Conservation (phyloP, 2,113 vertebrate species). For the Genyomyrus donnyi region DNA sequence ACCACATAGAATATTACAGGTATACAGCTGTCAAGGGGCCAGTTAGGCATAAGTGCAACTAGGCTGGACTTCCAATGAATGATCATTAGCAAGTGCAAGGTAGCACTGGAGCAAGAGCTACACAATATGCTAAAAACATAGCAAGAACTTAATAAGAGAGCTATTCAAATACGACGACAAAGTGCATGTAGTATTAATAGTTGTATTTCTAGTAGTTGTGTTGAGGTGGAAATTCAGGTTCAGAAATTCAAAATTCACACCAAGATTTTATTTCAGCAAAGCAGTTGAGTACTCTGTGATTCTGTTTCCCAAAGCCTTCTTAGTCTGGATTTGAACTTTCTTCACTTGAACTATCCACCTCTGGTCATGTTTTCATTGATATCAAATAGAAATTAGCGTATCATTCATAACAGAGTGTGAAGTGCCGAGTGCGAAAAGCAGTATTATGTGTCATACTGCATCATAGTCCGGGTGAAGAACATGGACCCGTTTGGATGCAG, state of each 20-base stretch:
- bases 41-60: not conserved
- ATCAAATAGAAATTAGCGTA: no score
- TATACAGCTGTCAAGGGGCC: not conserved
- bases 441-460: not conserved
- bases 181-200: not conserved
- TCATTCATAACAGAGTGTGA: not conserved
- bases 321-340: not conserved
- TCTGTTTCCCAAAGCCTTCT: no score
- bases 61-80: not conserved
- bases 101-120: not conserved
- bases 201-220: not conserved
- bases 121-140: not conserved
- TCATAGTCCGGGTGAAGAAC: not conserved
- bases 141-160: not conserved
- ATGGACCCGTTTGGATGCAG: not conserved
- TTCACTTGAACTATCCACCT: not conserved
- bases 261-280: not conserved
- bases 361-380: not conserved
- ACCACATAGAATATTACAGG: not conserved
- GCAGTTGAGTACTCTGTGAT: not conserved
- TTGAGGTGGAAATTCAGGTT: no score
- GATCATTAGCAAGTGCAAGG: not conserved
- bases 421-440: not conserved
- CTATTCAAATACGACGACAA: not conserved
- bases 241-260: not conserved